phyloP scores from a whole-genome alignment of 2,797 vertebrate species.

The Naso thynnoides region DNA sequence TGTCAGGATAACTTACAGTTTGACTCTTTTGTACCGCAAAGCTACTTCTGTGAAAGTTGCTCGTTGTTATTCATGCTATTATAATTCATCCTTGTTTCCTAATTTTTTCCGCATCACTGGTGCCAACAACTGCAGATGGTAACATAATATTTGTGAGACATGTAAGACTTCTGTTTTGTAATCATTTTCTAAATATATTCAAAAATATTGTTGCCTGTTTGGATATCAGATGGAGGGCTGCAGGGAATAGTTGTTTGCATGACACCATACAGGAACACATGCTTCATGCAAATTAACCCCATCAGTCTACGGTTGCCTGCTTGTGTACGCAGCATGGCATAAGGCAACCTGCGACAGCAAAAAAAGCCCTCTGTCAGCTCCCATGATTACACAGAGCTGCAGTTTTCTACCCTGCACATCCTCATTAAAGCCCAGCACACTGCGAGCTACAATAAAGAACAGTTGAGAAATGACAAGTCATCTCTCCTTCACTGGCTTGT shows the following conservation, averaged over 20 bases:
- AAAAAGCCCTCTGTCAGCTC: constrained; percentile 38
- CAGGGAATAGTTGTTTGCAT: constrained; percentile 8
- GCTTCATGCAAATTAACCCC: background rate
- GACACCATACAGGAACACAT: constrained; percentile 17
- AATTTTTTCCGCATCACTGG: background rate
- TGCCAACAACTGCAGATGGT: constrained; percentile 1
- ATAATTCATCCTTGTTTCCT: background rate
- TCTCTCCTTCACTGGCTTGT: constrained; percentile 16
- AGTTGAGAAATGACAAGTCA: constrained; percentile 19
- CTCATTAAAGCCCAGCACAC: constrained; percentile 38
- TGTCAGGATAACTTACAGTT: constrained; percentile 46
- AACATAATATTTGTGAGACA: constrained; percentile 16
- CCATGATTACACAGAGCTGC: constrained; percentile 38
- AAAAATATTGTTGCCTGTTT: constrained; percentile 3
- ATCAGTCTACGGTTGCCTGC: constrained; percentile 4
- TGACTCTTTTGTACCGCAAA: constrained; percentile 20
- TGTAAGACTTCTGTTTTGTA: constrained; percentile 6
- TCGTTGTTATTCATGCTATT: constrained; percentile 23
- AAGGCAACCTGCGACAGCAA: constrained; percentile 36
- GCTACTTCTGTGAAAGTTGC: constrained; percentile 17
- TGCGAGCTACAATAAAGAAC: constrained; percentile 27
- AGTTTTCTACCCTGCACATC: constrained; percentile 16
- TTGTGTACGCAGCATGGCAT: background rate
- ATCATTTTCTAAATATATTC: constrained; percentile 4
- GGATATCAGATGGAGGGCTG: background rate